Conservation (phyloP, 2,888 invertebrate species). For the Spialia ferax region DNA sequence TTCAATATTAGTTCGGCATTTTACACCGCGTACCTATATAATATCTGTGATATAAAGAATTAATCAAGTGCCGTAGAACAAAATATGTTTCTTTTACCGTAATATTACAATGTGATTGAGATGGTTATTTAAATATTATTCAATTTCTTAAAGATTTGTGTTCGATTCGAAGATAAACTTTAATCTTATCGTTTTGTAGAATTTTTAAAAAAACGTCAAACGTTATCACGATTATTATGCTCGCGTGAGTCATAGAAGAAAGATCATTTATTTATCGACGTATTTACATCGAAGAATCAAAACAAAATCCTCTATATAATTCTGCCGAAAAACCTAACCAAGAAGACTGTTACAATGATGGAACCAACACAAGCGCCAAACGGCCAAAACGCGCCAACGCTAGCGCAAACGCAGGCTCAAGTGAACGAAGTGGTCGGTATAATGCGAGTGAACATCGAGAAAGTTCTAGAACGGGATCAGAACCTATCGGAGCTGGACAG, state of each 20-base stretch:
- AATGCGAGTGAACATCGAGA: conserved; percentile 6
- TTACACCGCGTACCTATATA: background rate
- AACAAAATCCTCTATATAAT: too few relatives aligned
- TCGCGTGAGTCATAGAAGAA: background rate
- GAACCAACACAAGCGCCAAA: background rate
- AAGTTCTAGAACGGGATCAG: background rate
- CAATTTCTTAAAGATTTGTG: background rate
- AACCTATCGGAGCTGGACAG: conserved; percentile 2
- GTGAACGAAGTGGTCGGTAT: background rate
- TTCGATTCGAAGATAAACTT: background rate
- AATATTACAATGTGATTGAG: too few relatives aligned
- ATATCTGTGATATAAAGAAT: background rate
- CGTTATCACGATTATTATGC: background rate
- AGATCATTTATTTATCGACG: background rate
- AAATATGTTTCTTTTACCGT: background rate
- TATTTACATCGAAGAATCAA: background rate
- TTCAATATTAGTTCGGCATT: background rate
- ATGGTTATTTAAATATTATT: background rate
- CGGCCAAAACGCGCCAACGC: background rate
- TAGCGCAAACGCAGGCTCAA: background rate
- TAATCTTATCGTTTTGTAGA: background rate
- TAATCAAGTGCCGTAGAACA: background rate
- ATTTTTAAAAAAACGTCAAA: background rate
- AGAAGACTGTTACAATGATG: background rate
- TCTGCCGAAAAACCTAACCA: too few relatives aligned